These are phyloP conservation scores for Molossus alvarezi DNA, from an alignment of 2,797 vertebrate genomes.

Conservation along the genomic window DNA sequence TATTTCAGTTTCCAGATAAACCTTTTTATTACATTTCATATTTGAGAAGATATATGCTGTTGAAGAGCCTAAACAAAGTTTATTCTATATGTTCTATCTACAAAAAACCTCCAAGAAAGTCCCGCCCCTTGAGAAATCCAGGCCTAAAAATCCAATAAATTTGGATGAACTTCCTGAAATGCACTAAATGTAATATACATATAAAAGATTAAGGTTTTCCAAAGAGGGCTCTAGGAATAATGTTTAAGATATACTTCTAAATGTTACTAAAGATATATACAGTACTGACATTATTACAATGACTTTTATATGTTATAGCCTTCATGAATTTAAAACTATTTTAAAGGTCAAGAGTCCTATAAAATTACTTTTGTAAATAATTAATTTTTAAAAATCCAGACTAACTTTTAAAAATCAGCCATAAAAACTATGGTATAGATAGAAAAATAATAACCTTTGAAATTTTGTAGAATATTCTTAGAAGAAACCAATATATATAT, in stretches of 20 bases:
- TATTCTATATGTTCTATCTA: neutral
- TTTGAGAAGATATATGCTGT: neutral
- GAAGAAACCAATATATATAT: neutral
- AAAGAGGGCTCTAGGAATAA: neutral
- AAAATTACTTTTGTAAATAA: neutral
- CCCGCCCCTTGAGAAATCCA: neutral
- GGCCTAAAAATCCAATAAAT: neutral
- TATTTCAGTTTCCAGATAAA: neutral
- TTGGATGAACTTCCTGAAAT: neutral
- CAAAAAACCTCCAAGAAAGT: neutral
- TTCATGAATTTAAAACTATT: neutral
- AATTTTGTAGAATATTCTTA: neutral
- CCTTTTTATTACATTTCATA: neutral
- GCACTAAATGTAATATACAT: neutral
- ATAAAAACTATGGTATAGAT: neutral
- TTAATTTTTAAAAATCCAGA: neutral
- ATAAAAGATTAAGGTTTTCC: neutral
- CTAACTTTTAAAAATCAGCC: neutral
- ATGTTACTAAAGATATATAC: neutral
- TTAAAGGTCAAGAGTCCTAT: neutral
- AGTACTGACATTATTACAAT: neutral
- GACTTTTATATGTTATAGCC: neutral
- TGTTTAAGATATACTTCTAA: neutral
- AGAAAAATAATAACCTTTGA: neutral
- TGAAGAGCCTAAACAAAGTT: neutral